These are phyloP conservation scores for Cynodonichthys magdalenae DNA, from an alignment of 2,797 vertebrate species.

Conservation along the genomic window DNA sequence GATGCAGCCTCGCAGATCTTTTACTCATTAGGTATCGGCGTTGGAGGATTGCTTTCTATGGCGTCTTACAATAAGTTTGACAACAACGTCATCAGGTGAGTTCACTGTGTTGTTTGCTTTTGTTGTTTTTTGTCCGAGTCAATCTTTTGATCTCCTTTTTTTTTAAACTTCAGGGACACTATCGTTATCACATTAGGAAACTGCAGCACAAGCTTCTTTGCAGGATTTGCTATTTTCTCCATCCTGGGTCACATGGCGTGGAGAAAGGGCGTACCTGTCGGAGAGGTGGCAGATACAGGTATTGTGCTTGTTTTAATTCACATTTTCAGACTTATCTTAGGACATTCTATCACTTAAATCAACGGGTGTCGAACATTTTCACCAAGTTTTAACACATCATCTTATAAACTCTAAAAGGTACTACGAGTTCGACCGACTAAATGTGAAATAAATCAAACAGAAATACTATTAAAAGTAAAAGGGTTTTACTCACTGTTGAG, in stretches of 20 bases:
- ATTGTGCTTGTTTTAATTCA: constrained; percentile 5
- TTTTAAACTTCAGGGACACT: constrained; percentile 78
- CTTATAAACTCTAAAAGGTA: too few species aligned
- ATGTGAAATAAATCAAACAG: too few species aligned
- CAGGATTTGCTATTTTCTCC: constrained; percentile 88
- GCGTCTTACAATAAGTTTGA: constrained; percentile 89
- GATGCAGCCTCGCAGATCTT: constrained; percentile 89
- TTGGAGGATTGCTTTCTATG: constrained; percentile 87
- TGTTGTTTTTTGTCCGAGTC: neutral
- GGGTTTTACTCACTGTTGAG: too few species aligned
- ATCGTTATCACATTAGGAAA: constrained; percentile 85
- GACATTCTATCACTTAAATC: too few species aligned
- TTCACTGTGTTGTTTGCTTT: neutral
- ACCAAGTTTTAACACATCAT: too few species aligned
- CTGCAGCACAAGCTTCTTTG: constrained; percentile 85
- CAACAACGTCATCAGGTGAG: constrained; percentile 87
- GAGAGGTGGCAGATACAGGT: constrained; percentile 84
- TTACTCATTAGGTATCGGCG: constrained; percentile 86
- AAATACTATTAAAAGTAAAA: too few species aligned
- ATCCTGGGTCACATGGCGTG: constrained; percentile 88
- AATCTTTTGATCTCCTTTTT: constrained; percentile 2
- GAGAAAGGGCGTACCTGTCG: constrained; percentile 83
- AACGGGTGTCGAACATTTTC: too few species aligned
- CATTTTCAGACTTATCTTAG: neutral
- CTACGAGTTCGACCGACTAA: too few species aligned